Conservation (phyloP, 2,113 vertebrate species). For the Microcebus lehilahytsara region DNA sequence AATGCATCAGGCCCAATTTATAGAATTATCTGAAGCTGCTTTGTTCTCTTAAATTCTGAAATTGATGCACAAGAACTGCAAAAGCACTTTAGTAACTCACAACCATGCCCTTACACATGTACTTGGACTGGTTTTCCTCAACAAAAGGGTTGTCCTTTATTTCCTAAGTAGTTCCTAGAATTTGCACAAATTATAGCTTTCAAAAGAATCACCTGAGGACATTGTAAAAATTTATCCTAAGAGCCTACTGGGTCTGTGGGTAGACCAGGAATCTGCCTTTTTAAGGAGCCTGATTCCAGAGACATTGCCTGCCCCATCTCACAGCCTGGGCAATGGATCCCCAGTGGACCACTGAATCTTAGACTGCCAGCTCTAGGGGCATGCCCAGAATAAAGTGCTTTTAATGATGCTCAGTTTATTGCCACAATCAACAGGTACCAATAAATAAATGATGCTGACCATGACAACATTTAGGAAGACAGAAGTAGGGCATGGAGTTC, state of each 20-base stretch:
- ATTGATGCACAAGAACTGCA: background rate
- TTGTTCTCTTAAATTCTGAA: background rate
- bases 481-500: background rate
- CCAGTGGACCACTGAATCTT: background rate
- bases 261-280: background rate
- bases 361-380: background rate
- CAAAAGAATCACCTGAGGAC: background rate
- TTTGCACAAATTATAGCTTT: background rate
- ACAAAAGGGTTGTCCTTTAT: background rate
- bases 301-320: background rate
- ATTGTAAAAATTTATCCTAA: background rate
- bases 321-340: background rate
- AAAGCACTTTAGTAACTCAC: fast-evolving
- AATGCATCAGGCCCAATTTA: background rate
- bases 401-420: background rate
- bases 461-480: background rate
- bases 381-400: fast-evolving
- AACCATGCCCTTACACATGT: fast-evolving
- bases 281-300: background rate
- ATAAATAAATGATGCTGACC: background rate
- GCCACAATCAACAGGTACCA: background rate
- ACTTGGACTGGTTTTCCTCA: background rate
- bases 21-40: background rate
- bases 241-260: background rate
- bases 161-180: background rate